Percentiles rank a stretch among this genome's conserved stretches.
phyloP scores from a whole-genome alignment of 1,140 invertebrate genomes.

The Bombus impatiens region DNA sequence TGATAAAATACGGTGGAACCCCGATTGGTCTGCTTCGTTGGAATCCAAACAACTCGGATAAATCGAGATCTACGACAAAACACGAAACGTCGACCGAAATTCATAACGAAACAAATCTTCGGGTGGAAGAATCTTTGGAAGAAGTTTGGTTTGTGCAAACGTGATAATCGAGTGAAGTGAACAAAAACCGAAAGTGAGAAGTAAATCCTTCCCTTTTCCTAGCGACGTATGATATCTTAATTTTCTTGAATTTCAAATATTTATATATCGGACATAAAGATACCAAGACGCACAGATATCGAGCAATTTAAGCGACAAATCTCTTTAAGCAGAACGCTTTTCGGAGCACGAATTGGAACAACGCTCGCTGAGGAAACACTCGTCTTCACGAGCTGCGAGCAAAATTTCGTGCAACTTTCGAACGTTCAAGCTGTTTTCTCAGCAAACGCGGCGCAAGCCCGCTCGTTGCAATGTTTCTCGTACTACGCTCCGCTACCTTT shows the following conservation, averaged over 20 bases:
- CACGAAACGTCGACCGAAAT: too few relatives aligned
- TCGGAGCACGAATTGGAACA: not conserved
- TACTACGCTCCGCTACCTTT: not conserved
- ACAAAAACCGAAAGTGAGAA: too few relatives aligned
- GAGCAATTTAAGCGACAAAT: not conserved
- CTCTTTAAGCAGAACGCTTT: not conserved
- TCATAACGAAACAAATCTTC: too few relatives aligned
- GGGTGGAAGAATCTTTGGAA: too few relatives aligned
- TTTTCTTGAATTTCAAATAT: not conserved
- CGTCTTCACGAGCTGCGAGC: not conserved
- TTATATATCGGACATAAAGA: not conserved
- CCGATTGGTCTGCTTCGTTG: too few relatives aligned
- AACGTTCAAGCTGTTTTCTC: constrained; percentile 31
- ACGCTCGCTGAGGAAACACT: not conserved
- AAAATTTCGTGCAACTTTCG: constrained; percentile 29
- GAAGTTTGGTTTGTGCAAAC: too few relatives aligned
- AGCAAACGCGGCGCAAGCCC: not conserved
- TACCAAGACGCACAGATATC: not conserved
- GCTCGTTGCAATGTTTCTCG: not conserved
- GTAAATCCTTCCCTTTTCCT: too few relatives aligned
- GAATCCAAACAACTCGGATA: too few relatives aligned
- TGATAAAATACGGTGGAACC: too few relatives aligned
- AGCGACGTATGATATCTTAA: too few relatives aligned
- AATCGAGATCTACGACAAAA: too few relatives aligned
- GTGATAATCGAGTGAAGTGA: too few relatives aligned